These are phyloP conservation scores for Rutpela maculata DNA, from an alignment of 2,888 invertebrate genomes.

Conservation along the genomic window DNA sequence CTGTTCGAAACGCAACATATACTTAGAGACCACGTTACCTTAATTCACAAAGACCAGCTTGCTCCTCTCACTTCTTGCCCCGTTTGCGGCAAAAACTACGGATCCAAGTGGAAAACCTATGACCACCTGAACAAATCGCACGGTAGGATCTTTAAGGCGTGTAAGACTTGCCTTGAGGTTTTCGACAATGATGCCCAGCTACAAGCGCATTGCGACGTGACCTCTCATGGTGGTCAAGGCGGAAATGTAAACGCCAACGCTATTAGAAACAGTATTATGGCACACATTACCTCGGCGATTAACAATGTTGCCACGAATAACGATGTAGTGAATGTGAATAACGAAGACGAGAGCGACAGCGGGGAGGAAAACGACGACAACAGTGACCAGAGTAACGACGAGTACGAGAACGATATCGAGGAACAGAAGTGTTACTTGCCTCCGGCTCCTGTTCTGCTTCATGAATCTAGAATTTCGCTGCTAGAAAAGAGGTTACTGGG, in stretches of 20 bases:
- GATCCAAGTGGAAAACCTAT: slow-evolving; percentile 78
- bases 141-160: slow-evolving; percentile 77
- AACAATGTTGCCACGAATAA: slow-evolving; percentile 43
- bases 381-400: slow-evolving; percentile 40
- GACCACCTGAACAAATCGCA: slow-evolving; percentile 79
- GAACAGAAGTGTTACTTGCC: slow-evolving; percentile 44
- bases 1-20: slow-evolving; percentile 77
- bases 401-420: slow-evolving; percentile 46
- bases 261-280: slow-evolving; percentile 51
- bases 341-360: slow-evolving; percentile 51
- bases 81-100: slow-evolving; percentile 78
- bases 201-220: slow-evolving; percentile 73
- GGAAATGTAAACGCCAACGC: slow-evolving; percentile 42
- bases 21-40: slow-evolving; percentile 76
- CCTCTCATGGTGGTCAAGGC: slow-evolving; percentile 65
- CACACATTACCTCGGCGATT: slow-evolving; percentile 49
- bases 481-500: slow-evolving; percentile 70
- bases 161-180: slow-evolving; percentile 78
- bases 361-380: slow-evolving; percentile 53
- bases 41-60: slow-evolving; percentile 75
- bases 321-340: slow-evolving; percentile 23
- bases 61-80: slow-evolving; percentile 76
- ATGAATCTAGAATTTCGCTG: slow-evolving; percentile 64
- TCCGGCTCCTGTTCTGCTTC: neutral
- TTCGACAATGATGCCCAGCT: slow-evolving; percentile 76